Conservation (phyloP, 2,797 vertebrate genomes). For the Myripristis murdjan region DNA sequence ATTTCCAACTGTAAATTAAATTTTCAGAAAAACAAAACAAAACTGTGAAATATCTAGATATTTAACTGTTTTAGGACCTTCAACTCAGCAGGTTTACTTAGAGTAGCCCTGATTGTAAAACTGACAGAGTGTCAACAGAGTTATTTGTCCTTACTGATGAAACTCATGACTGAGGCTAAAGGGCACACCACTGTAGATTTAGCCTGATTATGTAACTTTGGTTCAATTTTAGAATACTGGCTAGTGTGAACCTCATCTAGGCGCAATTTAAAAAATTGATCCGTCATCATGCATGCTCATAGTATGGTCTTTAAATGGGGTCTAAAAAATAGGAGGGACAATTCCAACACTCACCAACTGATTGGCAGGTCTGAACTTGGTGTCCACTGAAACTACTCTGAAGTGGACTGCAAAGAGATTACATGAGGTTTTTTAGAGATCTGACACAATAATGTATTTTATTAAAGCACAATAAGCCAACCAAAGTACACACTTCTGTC, state of each 20-base stretch:
- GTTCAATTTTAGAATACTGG: neutral
- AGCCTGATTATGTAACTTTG: neutral
- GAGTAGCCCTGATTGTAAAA: slow-evolving; percentile 1
- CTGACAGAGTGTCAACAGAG: slow-evolving; percentile 13
- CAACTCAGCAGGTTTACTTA: slow-evolving; percentile 14
- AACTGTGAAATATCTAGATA: too few species aligned
- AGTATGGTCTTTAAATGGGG: neutral
- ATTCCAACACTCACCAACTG: slow-evolving; percentile 67
- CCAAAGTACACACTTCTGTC: neutral
- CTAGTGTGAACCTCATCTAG: neutral
- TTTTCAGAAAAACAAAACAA: too few species aligned
- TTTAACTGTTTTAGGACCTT: slow-evolving; percentile 7
- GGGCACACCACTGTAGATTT: neutral
- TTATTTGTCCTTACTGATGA: slow-evolving; percentile 4
- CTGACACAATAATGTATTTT: too few species aligned
- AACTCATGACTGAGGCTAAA: slow-evolving; percentile 17
- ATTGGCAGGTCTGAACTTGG: slow-evolving; percentile 75
- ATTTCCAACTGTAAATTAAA: too few species aligned
- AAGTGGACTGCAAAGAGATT: slow-evolving; percentile 84
- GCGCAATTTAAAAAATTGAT: neutral
- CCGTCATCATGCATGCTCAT: neutral
- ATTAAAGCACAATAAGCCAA: neutral
- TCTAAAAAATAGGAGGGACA: neutral
- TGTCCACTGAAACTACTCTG: slow-evolving; percentile 87
- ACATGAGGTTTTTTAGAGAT: neutral